These are phyloP conservation scores for Microtus pennsylvanicus DNA, from an alignment of 2,113 vertebrate species.

Conservation along the genomic window DNA sequence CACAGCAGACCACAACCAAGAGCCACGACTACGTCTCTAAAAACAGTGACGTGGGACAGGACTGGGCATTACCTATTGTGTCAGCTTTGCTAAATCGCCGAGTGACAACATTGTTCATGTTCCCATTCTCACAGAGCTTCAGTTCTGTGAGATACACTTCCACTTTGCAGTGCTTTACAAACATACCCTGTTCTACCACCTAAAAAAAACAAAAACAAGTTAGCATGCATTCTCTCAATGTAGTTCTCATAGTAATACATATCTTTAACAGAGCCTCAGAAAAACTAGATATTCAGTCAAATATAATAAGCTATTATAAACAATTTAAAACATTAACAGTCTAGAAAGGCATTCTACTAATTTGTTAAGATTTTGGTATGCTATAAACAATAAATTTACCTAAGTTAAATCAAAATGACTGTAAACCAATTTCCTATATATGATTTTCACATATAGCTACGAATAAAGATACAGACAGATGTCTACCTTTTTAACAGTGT, in stretches of 20 bases:
- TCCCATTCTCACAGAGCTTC: constrained; percentile 98
- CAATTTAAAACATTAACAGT: constrained; percentile 56
- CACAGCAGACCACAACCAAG: neutral
- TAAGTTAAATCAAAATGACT: constrained; percentile 44
- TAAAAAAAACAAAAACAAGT: constrained; percentile 79
- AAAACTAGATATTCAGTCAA: constrained; percentile 46
- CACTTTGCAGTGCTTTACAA: constrained; percentile 99
- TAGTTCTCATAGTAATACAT: neutral
- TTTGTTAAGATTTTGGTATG: neutral
- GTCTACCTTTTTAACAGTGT: constrained; percentile 44
- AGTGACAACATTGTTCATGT: constrained; percentile 97
- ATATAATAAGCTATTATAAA: constrained; percentile 30
- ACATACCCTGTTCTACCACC: constrained; percentile 99
- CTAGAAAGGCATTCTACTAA: constrained; percentile 44
- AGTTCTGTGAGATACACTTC: constrained; percentile 99
- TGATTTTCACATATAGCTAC: neutral
- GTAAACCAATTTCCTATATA: neutral
- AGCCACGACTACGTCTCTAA: neutral
- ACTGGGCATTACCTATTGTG: constrained; percentile 93
- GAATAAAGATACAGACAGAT: constrained; percentile 39
- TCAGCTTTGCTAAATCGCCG: constrained; percentile 99
- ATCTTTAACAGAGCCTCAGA: constrained; percentile 25
- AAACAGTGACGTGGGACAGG: neutral
- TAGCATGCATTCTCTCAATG: constrained; percentile 47
- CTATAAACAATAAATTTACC: constrained; percentile 45